Evolutionary conservation across 2,113 vertebrate species (phyloP).

Genomic region (Asarcornis scutulata): DNA sequence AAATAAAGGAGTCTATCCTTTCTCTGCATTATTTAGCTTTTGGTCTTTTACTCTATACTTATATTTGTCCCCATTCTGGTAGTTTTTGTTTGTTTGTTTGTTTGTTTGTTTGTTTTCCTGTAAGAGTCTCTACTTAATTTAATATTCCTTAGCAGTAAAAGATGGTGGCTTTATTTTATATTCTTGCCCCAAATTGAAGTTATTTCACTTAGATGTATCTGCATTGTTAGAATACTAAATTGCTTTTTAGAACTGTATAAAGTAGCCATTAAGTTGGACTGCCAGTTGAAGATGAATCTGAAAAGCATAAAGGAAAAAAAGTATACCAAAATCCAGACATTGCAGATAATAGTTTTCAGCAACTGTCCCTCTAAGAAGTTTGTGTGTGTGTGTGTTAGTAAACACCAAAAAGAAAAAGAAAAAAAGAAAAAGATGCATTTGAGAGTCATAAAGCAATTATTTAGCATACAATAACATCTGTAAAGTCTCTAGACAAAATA

Average conservation of each 20-base stretch:
- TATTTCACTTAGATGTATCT: neutral
- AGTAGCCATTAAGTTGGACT: neutral
- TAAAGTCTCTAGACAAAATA: slow-evolving; percentile 36
- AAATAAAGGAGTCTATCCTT: neutral
- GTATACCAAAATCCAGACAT: neutral
- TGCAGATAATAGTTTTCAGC: slow-evolving; percentile 30
- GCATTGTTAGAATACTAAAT: neutral
- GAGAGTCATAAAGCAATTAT: slow-evolving; percentile 63
- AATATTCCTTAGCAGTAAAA: neutral
- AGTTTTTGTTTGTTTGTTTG: neutral
- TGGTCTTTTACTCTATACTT: neutral
- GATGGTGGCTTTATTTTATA: neutral
- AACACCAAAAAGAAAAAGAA: neutral
- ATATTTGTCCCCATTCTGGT: neutral
- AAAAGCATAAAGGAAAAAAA: neutral
- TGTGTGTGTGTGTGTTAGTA: neutral
- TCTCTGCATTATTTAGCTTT: neutral
- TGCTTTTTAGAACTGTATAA: neutral
- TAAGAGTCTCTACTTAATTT: neutral
- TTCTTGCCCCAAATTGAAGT: neutral
- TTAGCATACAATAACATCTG: slow-evolving; percentile 40
- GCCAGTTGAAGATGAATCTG: neutral
- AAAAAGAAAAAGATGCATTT: slow-evolving; percentile 4
- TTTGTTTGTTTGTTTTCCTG: neutral
- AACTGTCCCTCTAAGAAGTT: slow-evolving; percentile 37